phyloP scores from a whole-genome alignment of 2,888 invertebrate species.

The Microplitis manilae region DNA sequence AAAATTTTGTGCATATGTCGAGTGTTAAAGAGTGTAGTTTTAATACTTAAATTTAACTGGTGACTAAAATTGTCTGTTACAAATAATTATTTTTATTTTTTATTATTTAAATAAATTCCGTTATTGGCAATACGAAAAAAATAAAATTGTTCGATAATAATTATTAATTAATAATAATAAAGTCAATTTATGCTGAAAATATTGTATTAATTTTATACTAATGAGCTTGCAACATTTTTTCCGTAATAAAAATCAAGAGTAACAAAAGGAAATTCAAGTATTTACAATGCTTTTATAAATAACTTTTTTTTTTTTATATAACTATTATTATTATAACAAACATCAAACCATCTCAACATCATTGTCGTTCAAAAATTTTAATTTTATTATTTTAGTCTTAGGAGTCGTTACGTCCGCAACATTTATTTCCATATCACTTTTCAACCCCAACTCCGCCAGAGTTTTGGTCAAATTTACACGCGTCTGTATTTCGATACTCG shows the following conservation, averaged over 20 bases:
- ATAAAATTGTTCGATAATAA: neutral
- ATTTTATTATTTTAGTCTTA: slow-evolving; percentile 82
- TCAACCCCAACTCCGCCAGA: slow-evolving; percentile 87
- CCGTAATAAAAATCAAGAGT: slow-evolving; percentile 39
- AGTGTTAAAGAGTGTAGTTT: slow-evolving; percentile 60
- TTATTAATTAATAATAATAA: slow-evolving; percentile 18
- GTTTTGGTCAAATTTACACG: slow-evolving; percentile 90
- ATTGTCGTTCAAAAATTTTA: slow-evolving; percentile 75
- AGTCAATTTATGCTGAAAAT: slow-evolving; percentile 10
- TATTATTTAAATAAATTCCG: neutral
- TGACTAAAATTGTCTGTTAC: neutral
- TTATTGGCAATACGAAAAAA: slow-evolving; percentile 5
- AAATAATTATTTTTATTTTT: neutral
- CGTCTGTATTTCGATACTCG: slow-evolving; percentile 92
- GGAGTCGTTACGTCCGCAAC: slow-evolving; percentile 95
- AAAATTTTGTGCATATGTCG: slow-evolving; percentile 57
- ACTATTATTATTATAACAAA: slow-evolving; percentile 24
- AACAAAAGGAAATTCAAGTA: slow-evolving; percentile 39
- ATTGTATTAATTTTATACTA: slow-evolving; percentile 50
- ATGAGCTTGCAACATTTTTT: neutral
- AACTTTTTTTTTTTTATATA: slow-evolving; percentile 17
- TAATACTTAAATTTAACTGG: slow-evolving; percentile 50
- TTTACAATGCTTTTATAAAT: slow-evolving; percentile 11
- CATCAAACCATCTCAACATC: slow-evolving; percentile 58
- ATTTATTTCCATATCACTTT: slow-evolving; percentile 87